These are phyloP conservation scores for Trichopria drosophilae DNA, from an alignment of 2,888 invertebrate species.

Conservation along the genomic window DNA sequence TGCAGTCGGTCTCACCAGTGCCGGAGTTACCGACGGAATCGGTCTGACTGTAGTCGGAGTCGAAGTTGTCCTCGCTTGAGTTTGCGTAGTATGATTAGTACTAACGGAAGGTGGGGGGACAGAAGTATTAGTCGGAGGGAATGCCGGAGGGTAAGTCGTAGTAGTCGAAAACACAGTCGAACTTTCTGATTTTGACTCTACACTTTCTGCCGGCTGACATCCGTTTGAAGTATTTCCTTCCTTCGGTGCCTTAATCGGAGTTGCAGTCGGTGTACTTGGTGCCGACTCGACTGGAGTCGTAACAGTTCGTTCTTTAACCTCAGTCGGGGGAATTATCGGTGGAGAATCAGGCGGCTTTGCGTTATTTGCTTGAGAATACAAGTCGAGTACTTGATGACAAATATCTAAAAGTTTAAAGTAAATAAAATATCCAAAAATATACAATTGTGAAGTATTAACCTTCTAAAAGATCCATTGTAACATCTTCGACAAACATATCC, in stretches of 20 bases:
- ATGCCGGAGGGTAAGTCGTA: conserved; percentile 51
- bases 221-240: conserved; percentile 49
- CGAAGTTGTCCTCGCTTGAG: conserved; percentile 43
- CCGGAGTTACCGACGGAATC: no score
- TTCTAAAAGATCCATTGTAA: conserved; percentile 91
- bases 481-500: conserved; percentile 96
- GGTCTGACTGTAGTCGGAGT: no score
- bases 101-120: conserved; percentile 54
- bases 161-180: conserved; percentile 46
- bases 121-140: conserved; percentile 53
- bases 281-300: conserved; percentile 46
- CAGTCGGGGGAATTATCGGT: conserved; percentile 62
- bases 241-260: conserved; percentile 50
- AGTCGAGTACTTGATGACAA: conserved; percentile 91
- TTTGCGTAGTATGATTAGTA: conserved; percentile 51
- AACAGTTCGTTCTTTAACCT: conserved; percentile 47
- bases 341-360: conserved; percentile 69
- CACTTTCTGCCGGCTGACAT: conserved; percentile 44
- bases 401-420: conserved; percentile 67
- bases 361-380: conserved; percentile 78
- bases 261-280: conserved; percentile 47
- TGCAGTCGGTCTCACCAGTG: no score
- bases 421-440: conserved; percentile 3
- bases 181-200: conserved; percentile 51
- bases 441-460: conserved; percentile 53